A percentile compares a stretch with the other conserved stretches of the same genome.
Conservation (phyloP, 2,113 vertebrate species). For the Raja brachyura region DNA sequence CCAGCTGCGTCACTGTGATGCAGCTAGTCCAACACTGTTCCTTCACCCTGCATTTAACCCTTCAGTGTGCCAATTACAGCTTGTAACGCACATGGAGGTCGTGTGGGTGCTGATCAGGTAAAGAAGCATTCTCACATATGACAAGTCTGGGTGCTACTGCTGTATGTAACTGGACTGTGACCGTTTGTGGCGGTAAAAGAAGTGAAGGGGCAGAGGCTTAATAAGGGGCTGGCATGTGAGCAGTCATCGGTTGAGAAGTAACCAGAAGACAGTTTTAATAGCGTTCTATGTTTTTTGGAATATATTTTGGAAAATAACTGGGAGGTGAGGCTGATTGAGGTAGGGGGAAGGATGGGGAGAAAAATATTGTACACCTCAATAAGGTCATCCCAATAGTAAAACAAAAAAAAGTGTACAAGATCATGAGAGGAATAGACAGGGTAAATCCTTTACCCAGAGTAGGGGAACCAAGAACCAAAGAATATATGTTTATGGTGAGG, state of each 20-base stretch:
- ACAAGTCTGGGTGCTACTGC: background rate
- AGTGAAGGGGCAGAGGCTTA: background rate
- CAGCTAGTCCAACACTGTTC: too few relatives aligned
- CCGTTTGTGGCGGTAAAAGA: too few relatives aligned
- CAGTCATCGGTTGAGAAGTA: background rate
- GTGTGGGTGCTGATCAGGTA: too few relatives aligned
- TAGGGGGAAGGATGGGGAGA: too few relatives aligned
- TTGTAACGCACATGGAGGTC: background rate
- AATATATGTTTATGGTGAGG: too few relatives aligned
- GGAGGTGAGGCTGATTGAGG: background rate
- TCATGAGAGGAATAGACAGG: too few relatives aligned
- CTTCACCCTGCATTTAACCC: background rate
- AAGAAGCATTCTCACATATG: background rate
- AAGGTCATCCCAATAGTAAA: too few relatives aligned
- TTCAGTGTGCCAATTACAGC: background rate
- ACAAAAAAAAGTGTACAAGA: too few relatives aligned
- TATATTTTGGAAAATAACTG: background rate
- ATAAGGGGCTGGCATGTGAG: background rate
- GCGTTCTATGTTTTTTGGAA: background rate
- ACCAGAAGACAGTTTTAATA: background rate
- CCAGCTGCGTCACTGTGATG: too few relatives aligned
- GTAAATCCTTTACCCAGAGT: too few relatives aligned
- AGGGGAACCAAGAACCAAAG: too few relatives aligned
- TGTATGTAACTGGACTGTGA: background rate
- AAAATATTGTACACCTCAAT: too few relatives aligned